Conservation (phyloP, 2,888 invertebrate genomes). For the Meganola albula region DNA sequence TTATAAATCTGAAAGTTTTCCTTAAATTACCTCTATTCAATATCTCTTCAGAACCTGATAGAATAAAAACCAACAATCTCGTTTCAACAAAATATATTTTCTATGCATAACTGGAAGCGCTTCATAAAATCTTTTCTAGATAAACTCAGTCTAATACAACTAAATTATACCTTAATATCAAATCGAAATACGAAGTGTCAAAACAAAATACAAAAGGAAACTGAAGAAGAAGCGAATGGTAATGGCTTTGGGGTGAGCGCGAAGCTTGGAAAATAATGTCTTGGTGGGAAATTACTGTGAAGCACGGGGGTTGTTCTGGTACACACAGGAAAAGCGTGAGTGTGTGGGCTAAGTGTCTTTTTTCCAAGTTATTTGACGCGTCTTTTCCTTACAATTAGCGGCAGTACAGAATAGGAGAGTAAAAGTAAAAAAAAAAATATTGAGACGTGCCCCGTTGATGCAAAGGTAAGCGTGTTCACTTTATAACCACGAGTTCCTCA, state of each 20-base stretch:
- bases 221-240: constrained; percentile 36
- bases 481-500: no score
- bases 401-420: no score
- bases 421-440: no score
- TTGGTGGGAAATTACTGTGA: constrained; percentile 52
- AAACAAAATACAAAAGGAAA: constrained; percentile 35
- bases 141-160: constrained; percentile 12
- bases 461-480: no score
- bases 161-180: constrained; percentile 23
- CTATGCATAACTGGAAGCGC: neutral
- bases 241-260: constrained; percentile 38
- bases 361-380: constrained; percentile 63
- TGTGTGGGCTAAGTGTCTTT: constrained; percentile 60
- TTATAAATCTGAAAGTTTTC: no score
- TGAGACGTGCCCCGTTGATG: no score
- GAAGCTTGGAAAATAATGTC: constrained; percentile 57
- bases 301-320: constrained; percentile 39
- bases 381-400: constrained; percentile 36
- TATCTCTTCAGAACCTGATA: no score
- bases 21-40: no score
- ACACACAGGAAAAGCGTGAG: constrained; percentile 44
- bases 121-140: neutral
- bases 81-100: neutral
- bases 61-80: no score
- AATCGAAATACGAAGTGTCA: constrained; percentile 34